Evolutionary conservation across 2,797 vertebrate species (phyloP).

Genomic region (Sorex maritimensis): DNA sequence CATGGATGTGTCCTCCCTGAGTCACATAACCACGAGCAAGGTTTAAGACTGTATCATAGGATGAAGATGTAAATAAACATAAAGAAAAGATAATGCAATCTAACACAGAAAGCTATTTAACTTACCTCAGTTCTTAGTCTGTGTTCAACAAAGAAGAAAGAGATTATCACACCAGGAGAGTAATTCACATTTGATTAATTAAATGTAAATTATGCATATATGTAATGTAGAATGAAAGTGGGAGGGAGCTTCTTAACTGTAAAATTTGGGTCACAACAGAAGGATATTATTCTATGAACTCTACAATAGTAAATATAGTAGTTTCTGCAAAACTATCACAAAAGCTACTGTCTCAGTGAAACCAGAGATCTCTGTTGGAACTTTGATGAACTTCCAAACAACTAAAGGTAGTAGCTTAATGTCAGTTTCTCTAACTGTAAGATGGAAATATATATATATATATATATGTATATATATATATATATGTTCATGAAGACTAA

Average conservation of each 20-base stretch:
- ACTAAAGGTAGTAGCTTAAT: neutral
- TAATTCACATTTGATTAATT: neutral
- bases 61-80: too few species aligned
- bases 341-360: neutral
- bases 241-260: neutral
- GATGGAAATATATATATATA: too few species aligned
- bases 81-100: fast-evolving
- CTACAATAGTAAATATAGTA: neutral
- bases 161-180: neutral
- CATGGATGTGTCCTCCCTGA: fast-evolving
- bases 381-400: fast-evolving
- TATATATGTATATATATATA: too few species aligned
- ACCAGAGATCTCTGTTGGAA: fast-evolving
- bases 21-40: fast-evolving
- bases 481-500: fast-evolving
- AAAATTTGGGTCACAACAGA: neutral
- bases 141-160: neutral
- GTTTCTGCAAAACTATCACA: fast-evolving
- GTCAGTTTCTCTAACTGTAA: neutral
- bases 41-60: neutral
- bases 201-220: neutral
- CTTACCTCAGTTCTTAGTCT: too few species aligned
- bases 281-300: neutral
- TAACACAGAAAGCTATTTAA: neutral
- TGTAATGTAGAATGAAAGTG: neutral